Evolutionary conservation across 2,888 invertebrate species (phyloP).

Genomic region (Chloromyia formosa): DNA sequence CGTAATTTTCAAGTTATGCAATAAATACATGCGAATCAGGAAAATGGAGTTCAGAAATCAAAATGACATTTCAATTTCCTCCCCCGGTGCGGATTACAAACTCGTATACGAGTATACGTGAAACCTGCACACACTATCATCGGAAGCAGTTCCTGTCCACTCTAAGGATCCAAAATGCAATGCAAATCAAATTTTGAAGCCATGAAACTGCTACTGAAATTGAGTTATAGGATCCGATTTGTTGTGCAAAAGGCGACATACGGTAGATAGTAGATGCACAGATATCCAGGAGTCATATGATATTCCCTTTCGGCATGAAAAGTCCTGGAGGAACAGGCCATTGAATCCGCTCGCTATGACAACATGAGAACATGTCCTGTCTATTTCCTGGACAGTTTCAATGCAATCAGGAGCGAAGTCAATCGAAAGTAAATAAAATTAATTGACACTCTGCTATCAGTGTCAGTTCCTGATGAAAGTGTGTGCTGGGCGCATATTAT

Average conservation of each 20-base stretch:
- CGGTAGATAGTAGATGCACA: background rate
- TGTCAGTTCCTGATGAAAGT: conserved; percentile 24
- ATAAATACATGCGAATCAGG: conserved; percentile 17
- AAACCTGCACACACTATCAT: background rate
- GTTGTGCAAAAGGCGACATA: background rate
- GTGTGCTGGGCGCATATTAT: background rate
- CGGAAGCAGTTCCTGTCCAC: background rate
- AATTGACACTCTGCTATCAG: conserved; percentile 28
- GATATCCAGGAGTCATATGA: conserved; percentile 13
- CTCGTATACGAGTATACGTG: too few relatives aligned
- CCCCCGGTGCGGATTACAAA: too few relatives aligned
- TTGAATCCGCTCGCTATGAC: background rate
- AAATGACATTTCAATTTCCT: conserved; percentile 42
- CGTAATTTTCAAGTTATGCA: conserved; percentile 26
- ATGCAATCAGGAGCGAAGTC: conserved; percentile 29
- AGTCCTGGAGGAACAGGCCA: background rate
- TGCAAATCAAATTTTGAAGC: conserved; percentile 23
- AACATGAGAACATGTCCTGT: background rate
- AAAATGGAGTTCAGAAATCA: conserved; percentile 21
- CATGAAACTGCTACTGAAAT: conserved; percentile 18
- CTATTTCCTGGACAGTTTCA: conserved; percentile 10
- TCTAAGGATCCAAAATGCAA: conserved; percentile 27
- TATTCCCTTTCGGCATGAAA: conserved; percentile 18
- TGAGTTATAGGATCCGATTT: conserved; percentile 33
- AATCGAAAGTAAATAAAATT: conserved; percentile 41